Evolutionary conservation across 92 coral and sea anemone species (phyloP).

Genomic region (Blastomussa wellsi): DNA sequence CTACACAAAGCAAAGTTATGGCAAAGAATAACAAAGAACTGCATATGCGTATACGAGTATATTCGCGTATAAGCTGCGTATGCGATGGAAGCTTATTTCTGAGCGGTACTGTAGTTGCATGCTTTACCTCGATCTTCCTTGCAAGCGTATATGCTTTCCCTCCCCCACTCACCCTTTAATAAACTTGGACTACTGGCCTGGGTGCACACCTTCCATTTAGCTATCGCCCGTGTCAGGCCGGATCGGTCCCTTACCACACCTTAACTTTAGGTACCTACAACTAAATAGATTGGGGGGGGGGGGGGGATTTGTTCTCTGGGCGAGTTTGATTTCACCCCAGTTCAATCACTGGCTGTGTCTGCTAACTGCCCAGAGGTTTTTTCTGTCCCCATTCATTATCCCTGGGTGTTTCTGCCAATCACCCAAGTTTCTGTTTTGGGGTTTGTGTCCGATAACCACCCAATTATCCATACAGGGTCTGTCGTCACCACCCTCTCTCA

Average conservation of each 20-base stretch:
- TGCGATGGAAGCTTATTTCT: too few species aligned
- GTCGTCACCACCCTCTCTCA: not conserved
- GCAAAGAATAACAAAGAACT: too few species aligned
- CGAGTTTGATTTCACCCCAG: too few species aligned
- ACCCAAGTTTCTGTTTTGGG: conserved; percentile 2
- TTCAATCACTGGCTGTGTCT: too few species aligned
- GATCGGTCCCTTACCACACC: conserved; percentile 7
- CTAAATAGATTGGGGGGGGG: not conserved
- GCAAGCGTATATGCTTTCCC: not conserved
- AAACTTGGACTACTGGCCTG: too few species aligned
- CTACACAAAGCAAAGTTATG: too few species aligned
- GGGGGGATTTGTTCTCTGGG: conserved; percentile 17
- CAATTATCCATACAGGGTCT: not conserved
- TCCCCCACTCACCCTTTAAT: not conserved
- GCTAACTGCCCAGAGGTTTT: not conserved
- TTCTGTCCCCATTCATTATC: conserved; percentile 11
- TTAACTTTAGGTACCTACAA: not conserved
- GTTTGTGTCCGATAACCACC: conserved; percentile 1
- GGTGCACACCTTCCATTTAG: conserved; percentile 24
- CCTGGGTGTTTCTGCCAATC: conserved; percentile 17
- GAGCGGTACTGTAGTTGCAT: too few species aligned
- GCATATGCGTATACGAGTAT: too few species aligned
- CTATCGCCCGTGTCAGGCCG: conserved; percentile 6
- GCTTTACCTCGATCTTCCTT: too few species aligned
- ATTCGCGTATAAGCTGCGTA: too few species aligned